These are phyloP conservation scores for Lipotes vexillifer DNA, from an alignment of 2,113 vertebrate genomes.

Conservation along the genomic window DNA sequence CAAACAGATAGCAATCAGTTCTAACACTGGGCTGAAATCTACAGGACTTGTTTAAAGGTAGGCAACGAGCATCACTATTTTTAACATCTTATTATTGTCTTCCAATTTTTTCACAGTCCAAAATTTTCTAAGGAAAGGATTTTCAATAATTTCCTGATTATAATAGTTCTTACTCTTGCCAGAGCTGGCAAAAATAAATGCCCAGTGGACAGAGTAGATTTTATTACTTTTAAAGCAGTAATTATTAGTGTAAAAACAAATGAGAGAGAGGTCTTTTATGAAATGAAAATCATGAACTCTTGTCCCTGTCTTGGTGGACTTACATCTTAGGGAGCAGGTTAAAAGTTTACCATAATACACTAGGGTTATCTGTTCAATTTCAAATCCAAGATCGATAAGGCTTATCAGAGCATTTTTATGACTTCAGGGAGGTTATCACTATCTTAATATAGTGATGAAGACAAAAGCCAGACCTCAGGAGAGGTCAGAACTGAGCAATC, in stretches of 20 bases:
- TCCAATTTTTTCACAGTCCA: background rate
- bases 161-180: background rate
- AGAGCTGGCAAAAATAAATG: slow-evolving; percentile 31
- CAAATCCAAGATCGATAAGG: slow-evolving; percentile 50
- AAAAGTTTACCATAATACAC: slow-evolving; percentile 73
- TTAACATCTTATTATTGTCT: background rate
- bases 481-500: slow-evolving; percentile 51
- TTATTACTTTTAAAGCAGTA: slow-evolving; percentile 27
- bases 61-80: background rate
- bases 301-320: slow-evolving; percentile 30
- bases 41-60: background rate
- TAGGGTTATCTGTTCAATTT: slow-evolving; percentile 62
- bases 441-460: slow-evolving; percentile 62
- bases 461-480: slow-evolving; percentile 64
- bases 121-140: background rate
- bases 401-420: slow-evolving; percentile 67
- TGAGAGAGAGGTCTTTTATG: background rate
- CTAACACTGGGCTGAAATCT: background rate
- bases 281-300: background rate
- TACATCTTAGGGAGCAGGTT: slow-evolving; percentile 53
- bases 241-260: slow-evolving; percentile 36
- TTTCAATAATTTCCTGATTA: slow-evolving; percentile 32
- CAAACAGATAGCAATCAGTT: background rate
- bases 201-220: background rate
- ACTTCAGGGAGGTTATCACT: slow-evolving; percentile 57